Conservation (phyloP, 53 echinoderm and acorn worm genomes). For the Holothuria leucospilota region DNA sequence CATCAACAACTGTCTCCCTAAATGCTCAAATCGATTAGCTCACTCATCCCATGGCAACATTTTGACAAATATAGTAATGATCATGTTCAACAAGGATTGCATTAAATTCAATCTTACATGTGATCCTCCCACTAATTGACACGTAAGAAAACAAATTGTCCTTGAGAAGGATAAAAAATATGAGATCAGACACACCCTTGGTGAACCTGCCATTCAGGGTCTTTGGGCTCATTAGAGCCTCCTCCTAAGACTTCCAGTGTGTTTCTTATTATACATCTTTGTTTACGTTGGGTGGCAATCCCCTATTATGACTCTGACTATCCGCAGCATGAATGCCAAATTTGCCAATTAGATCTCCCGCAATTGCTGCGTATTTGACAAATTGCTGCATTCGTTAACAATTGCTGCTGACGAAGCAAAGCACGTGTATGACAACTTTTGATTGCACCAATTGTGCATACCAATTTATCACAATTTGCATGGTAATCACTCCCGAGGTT, state of each 20-base stretch:
- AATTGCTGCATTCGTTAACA: slow-evolving; percentile 41
- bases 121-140: slow-evolving; percentile 17
- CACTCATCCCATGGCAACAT: neutral
- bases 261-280: slow-evolving; percentile 38
- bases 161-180: neutral
- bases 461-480: neutral
- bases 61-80: too few relatives aligned
- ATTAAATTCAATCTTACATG: too few relatives aligned
- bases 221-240: slow-evolving; percentile 29
- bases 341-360: slow-evolving; percentile 26
- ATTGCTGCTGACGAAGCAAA: slow-evolving; percentile 22
- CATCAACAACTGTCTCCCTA: slow-evolving; percentile 26
- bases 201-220: slow-evolving; percentile 31
- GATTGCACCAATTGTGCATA: neutral
- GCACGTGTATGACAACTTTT: slow-evolving; percentile 23
- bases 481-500: neutral
- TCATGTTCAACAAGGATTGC: too few relatives aligned
- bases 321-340: slow-evolving; percentile 26
- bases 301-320: neutral
- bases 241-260: neutral
- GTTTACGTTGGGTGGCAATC: slow-evolving; percentile 22
- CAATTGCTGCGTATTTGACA: slow-evolving; percentile 20
- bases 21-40: slow-evolving; percentile 27
- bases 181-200: slow-evolving; percentile 25
- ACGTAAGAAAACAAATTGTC: slow-evolving; percentile 12